Base-by-base conservation (phyloP, 2,888 invertebrate genomes). In the Ennomos quercinarius region DNA sequence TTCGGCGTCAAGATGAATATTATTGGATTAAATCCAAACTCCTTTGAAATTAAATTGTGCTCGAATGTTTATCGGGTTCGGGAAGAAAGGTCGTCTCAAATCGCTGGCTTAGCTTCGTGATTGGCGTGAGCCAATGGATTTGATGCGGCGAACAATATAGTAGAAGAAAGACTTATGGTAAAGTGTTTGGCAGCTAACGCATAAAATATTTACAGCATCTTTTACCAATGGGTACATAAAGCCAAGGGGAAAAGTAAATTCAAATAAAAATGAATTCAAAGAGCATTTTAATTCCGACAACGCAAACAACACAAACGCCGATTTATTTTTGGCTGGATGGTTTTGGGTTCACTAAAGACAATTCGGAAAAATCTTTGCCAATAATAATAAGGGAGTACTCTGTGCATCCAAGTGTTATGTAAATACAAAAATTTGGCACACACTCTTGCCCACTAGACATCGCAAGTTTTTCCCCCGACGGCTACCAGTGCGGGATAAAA, bases 11-110 rank as follows among this genome's bases (percentile, higher is more conserved):
- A 37, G 61, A 61, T 61, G 1, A 53, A 47, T 61, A 51, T 53
- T 52, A 39, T 69, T 69, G 68, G 68, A 69, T 41, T 44, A 43
- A 50, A 59, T 69, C 68, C 68, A 69, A 69, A 58, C 58, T 59
- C 55, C 44, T 59, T 57, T 41, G 37, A 63, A 54, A 51, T 62
- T 40, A 60, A 56, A 63, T 59, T 61, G 61, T 56, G 37, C 54
- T 57, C 40, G 44, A 61, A 57, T 55, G 56, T 55, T 55, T 57
- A 27, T 27, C 27, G 27, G 27, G 27, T 27, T 45, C 51, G 47
- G 34, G 34, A 43, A 12, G 11, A 34, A 44, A 46, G 55, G 55
- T 49, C 46, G 48, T 41, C 38, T 35, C 17, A 17, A 44, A 42
- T 27, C 50, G 6, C 43, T 44, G 37, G 52, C 38, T 48, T 35